Base-by-base conservation (phyloP, 2,113 vertebrate genomes). In the Paratilapia polleni region DNA sequence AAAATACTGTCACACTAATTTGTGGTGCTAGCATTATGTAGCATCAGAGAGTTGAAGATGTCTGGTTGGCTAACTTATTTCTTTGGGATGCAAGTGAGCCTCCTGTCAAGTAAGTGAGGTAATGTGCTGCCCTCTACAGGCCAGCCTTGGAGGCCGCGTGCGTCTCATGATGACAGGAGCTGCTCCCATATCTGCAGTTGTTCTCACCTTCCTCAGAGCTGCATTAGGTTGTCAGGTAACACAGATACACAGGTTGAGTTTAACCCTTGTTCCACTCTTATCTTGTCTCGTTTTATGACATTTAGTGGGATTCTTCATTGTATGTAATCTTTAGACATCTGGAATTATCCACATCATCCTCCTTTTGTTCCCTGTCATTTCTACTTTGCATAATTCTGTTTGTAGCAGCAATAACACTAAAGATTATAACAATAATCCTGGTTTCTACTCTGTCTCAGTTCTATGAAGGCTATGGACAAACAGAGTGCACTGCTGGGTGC, bases 401-500 rank as follows among this genome's bases (percentile, higher is more conserved):
- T 52, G 24, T 20, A 31, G 43, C 15, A 70, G 17, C 43, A 70
- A 5, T 26, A 31, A 11, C 68, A 73, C 19, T 38, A 36, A 47
- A 3, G 12, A 2, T 5, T 8, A 41, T 47, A 11, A 58, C 70
- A 26, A 43, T 57, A 8, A 43, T n/a, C 2, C 1, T 36, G 22
- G 4, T 54, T 38, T 19, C 34, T 56, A 19, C 10, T 88, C n/a
- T 19, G 76, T 88, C 28, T 28, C 90, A 99, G 98, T 98, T 99
- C 90, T 99, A 97, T 80, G 98, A 99, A 95, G 98, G 97, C 14
- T 99, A 99, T 3, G 98, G 98, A 77, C 98, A 99, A 92, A 99
- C 98, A 0, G 98, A 99, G 92, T 99, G 98, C 76, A 96, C 97
- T 1, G 98, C 97, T 28, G 98, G 97, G 11, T 98, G 97, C 81